Base-by-base conservation (phyloP, 2,113 vertebrate genomes). In the Zosterops pallidus region DNA sequence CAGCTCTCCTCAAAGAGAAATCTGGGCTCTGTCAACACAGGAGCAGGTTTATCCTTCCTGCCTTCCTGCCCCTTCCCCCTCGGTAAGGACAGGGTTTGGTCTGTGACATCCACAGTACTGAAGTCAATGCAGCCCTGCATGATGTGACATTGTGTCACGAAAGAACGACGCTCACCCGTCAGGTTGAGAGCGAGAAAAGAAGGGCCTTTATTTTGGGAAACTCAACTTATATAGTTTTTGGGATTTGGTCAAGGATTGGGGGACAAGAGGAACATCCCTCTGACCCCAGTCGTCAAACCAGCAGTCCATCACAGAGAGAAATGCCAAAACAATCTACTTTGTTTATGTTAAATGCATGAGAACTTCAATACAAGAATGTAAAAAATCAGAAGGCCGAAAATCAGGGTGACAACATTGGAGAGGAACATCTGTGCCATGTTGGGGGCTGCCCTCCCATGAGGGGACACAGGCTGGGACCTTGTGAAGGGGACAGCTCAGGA, bases 81-180 rank as follows among this genome's bases (percentile, higher is more conserved):
- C 56, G 4, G 5, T 9, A 17, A 37, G 79, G 75, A 56, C 52
- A 60, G 52, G 35, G 5, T 26, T 29, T 62, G 74, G 16, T 21
- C 17, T 23, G 25, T 14, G 21, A 46, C 11, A 23, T 5, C 70
- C 25, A 1, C 1, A 7, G 44, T 26, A 18, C 22, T 12, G 5
- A 26, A 1, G 42, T 7, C 7, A 4, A 0, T 9, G 68, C 50
- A 9, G 14, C 11, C 0, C 47, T 84, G 74, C 11, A 0, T 0
- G 20, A 1, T 16, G 55, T 4, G 17, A 8, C 2, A 0, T 12
- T 39, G 39, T 39, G 39, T 39, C 39, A 39, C 11, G 12, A 39
- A 39, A 39, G 39, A 39, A 39, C 12, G 12, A 39, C 39, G 12
- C 39, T 39, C 39, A 39, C 39, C 39, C 39, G 39, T 39, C 39